Conservation (phyloP, 2,797 vertebrate genomes). For the Loris lydekkerianus region DNA sequence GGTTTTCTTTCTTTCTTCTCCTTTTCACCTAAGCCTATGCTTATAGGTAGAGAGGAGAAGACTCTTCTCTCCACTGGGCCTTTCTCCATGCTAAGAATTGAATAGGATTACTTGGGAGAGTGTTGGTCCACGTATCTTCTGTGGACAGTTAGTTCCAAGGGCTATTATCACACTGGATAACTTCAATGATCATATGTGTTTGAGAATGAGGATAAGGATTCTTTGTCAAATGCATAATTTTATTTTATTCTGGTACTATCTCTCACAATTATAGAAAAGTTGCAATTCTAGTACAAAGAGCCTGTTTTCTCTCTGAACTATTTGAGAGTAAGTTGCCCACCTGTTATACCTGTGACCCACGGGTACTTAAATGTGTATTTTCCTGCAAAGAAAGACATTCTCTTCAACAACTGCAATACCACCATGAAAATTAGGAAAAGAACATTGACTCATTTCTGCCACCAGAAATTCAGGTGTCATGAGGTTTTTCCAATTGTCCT, state of each 20-base stretch:
- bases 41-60: not conserved
- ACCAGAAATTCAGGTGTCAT: constrained; percentile 15
- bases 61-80: rapidly evolving
- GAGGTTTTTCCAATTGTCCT: not conserved
- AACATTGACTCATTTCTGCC: not conserved
- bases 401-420: not conserved
- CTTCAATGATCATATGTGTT: not conserved
- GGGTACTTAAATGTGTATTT: not conserved
- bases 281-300: not conserved
- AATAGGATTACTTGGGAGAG: not conserved
- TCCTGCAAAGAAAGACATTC: not conserved
- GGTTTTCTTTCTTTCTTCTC: not conserved
- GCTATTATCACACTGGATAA: not conserved
- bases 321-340: not conserved
- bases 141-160: not conserved
- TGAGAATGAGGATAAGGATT: not conserved
- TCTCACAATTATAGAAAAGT: constrained; percentile 28
- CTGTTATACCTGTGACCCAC: not conserved
- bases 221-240: not conserved
- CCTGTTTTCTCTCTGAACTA: not conserved
- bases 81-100: not conserved
- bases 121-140: not conserved
- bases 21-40: not conserved
- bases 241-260: constrained; percentile 44
- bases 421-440: not conserved